Evolutionary conservation across 2,113 vertebrate genomes (phyloP).

Genomic region (Emydocephalus ijimae): DNA sequence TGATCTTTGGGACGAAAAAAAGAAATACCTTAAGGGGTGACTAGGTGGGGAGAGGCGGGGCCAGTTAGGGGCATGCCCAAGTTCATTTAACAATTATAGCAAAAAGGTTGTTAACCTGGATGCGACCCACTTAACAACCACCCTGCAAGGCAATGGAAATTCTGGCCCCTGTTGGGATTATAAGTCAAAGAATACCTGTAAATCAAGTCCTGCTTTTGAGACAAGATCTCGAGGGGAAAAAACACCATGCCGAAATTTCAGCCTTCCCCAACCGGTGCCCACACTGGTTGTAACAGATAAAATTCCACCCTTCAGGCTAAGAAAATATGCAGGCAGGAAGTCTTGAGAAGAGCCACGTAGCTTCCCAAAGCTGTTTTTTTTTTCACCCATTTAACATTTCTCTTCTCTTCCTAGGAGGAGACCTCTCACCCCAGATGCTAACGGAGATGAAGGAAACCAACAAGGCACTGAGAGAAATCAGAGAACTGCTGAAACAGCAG

Average conservation of each 20-base stretch:
- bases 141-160: background rate
- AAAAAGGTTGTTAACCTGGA: background rate
- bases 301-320: background rate
- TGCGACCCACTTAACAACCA: background rate
- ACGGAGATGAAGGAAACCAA: background rate
- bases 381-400: background rate
- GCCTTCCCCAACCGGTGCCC: background rate
- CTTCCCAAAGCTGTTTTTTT: background rate
- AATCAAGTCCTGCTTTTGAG: background rate
- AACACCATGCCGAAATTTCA: background rate
- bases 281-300: background rate
- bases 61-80: too few species aligned
- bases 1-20: too few species aligned
- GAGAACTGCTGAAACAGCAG: background rate
- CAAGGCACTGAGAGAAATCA: background rate
- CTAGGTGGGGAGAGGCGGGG: too few species aligned
- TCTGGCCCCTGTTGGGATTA: background rate
- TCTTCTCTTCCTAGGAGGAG: background rate
- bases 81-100: background rate
- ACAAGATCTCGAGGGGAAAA: too few species aligned
- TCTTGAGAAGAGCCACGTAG: background rate
- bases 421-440: background rate
- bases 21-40: too few species aligned
- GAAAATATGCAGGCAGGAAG: background rate
- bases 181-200: background rate